phyloP scores from a whole-genome alignment of 1,140 invertebrate genomes.

The Piezodorus guildinii region DNA sequence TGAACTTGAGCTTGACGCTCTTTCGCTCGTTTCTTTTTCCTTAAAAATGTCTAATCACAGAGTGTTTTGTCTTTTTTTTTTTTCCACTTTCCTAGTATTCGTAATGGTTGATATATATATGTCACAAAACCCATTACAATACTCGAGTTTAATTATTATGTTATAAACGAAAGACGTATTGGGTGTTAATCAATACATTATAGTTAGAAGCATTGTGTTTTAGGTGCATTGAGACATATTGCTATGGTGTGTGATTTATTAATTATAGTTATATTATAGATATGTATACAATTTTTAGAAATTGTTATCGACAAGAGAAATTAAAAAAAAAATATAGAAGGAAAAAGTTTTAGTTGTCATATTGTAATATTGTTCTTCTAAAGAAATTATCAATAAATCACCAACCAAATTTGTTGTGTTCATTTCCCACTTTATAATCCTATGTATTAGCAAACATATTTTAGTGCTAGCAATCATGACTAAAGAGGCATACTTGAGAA shows the following conservation, averaged over 20 bases:
- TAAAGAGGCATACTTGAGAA: too few species aligned
- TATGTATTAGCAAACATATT: too few species aligned
- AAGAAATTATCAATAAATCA: slow-evolving; percentile 7
- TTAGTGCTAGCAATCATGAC: too few species aligned
- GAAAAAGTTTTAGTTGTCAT: slow-evolving; percentile 11
- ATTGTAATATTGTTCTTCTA: slow-evolving; percentile 8
- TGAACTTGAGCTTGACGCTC: not conserved
- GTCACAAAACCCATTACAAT: not conserved
- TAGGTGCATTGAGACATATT: slow-evolving; percentile 22
- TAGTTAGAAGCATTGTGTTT: slow-evolving; percentile 23
- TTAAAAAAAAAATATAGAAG: not conserved
- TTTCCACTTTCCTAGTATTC: not conserved
- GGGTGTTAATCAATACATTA: slow-evolving; percentile 24
- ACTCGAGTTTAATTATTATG: slow-evolving; percentile 7
- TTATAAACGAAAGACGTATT: slow-evolving; percentile 22
- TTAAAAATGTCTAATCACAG: slow-evolving; percentile 1
- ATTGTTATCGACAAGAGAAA: not conserved
- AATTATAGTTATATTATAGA: slow-evolving; percentile 2
- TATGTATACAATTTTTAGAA: slow-evolving; percentile 3
- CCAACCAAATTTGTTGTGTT: slow-evolving; percentile 2
- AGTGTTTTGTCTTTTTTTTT: slow-evolving; percentile 14
- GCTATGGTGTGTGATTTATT: slow-evolving; percentile 4
- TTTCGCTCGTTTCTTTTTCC: not conserved
- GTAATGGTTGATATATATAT: too few species aligned
- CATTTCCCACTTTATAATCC: not conserved